A percentile compares a stretch with the other conserved stretches of the same genome.
phyloP scores from a whole-genome alignment of 2,113 vertebrate species.

The Colius striatus region DNA sequence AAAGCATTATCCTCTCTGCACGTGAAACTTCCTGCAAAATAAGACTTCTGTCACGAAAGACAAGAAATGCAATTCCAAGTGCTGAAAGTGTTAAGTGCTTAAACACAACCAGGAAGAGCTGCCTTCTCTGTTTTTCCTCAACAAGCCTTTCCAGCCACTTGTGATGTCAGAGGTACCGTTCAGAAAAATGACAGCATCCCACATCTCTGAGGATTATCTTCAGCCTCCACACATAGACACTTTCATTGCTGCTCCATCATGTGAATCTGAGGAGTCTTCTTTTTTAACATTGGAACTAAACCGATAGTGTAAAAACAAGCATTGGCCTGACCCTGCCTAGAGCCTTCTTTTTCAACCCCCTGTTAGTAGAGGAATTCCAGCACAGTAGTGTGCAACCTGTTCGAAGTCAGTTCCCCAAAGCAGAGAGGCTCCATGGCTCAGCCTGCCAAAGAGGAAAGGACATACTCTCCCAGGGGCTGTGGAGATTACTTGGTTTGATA shows the following conservation, averaged over 20 bases:
- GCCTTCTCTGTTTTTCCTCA: neutral
- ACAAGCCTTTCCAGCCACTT: constrained; percentile 1
- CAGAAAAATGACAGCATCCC: constrained; percentile 19
- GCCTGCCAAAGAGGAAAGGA: neutral
- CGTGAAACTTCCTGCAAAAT: neutral
- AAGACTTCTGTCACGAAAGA: neutral
- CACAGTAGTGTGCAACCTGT: fast-evolving
- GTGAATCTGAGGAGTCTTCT: neutral
- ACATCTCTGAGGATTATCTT: constrained; percentile 15
- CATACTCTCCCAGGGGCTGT: neutral
- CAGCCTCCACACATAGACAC: constrained; percentile 24
- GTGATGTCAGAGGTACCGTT: constrained; percentile 17
- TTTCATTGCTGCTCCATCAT: constrained; percentile 42
- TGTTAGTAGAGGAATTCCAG: neutral
- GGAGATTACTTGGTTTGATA: neutral
- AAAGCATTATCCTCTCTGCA: neutral
- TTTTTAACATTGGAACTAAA: neutral
- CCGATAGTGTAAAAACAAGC: neutral
- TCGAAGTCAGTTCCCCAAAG: neutral
- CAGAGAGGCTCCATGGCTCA: neutral
- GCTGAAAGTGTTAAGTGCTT: neutral
- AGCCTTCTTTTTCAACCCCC: neutral
- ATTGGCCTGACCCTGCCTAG: neutral
- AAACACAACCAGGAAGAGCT: neutral
- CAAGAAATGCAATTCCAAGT: neutral